phyloP scores from a whole-genome alignment of 2,888 invertebrate genomes.

The Scelioninae gen. 2 region DNA sequence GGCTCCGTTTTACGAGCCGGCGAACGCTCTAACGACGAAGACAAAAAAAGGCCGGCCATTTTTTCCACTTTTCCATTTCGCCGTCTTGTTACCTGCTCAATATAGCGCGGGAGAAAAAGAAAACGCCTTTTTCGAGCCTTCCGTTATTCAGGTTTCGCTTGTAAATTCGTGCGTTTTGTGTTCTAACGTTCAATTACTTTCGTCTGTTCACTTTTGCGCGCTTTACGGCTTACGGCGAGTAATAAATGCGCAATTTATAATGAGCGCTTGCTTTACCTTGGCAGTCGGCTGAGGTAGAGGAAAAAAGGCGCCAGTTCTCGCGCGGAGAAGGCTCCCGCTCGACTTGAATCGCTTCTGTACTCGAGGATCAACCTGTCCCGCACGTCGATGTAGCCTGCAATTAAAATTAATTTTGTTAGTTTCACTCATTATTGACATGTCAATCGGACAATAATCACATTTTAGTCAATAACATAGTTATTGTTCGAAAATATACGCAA shows the following conservation, averaged over 20 bases:
- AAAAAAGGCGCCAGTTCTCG: slow-evolving; percentile 83
- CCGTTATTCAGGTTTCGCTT: slow-evolving; percentile 21
- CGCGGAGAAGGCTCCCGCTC: slow-evolving; percentile 79
- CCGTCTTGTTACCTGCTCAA: slow-evolving; percentile 5
- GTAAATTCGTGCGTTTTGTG: slow-evolving; percentile 12
- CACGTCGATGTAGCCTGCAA: slow-evolving; percentile 81
- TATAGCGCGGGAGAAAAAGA: not conserved
- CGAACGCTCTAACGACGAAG: slow-evolving; percentile 44
- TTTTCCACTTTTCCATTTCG: slow-evolving; percentile 49
- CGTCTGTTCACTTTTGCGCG: slow-evolving; percentile 37
- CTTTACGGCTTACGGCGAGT: slow-evolving; percentile 13
- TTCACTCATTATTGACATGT: not conserved
- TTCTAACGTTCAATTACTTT: slow-evolving; percentile 34
- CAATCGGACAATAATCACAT: slow-evolving; percentile 1
- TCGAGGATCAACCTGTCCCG: slow-evolving; percentile 82
- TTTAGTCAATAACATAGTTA: too few relatives aligned
- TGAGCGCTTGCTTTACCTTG: slow-evolving; percentile 78
- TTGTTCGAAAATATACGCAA: too few relatives aligned
- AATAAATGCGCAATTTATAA: slow-evolving; percentile 41
- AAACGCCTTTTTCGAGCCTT: not conserved
- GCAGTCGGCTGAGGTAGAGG: slow-evolving; percentile 84
- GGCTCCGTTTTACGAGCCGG: slow-evolving; percentile 53
- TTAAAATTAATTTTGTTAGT: slow-evolving; percentile 24
- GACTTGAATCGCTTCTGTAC: slow-evolving; percentile 79
- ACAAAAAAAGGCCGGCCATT: slow-evolving; percentile 29